These are phyloP conservation scores for Spodoptera exigua DNA, from an alignment of 2,888 invertebrate genomes.

Conservation along the genomic window DNA sequence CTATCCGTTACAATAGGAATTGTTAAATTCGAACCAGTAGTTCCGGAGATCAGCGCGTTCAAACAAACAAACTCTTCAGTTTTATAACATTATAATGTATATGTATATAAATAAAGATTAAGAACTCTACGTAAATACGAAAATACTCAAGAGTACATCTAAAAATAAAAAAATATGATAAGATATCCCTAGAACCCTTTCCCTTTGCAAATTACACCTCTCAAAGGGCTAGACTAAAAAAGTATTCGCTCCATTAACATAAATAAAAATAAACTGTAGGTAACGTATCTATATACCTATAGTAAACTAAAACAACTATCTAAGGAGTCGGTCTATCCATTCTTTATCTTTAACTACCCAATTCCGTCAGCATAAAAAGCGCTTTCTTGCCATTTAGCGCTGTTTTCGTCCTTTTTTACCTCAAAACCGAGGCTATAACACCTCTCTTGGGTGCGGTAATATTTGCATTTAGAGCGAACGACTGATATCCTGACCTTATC, in stretches of 20 bases:
- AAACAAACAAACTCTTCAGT: too few relatives aligned
- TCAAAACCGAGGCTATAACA: slow-evolving; percentile 85
- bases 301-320: slow-evolving; percentile 69
- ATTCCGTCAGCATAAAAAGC: slow-evolving; percentile 84
- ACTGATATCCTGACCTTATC: slow-evolving; percentile 88
- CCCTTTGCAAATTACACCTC: slow-evolving; percentile 38
- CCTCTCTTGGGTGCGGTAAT: slow-evolving; percentile 86
- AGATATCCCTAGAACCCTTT: slow-evolving; percentile 19
- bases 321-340: slow-evolving; percentile 77
- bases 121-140: too few relatives aligned
- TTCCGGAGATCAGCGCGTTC: too few relatives aligned
- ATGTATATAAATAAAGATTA: too few relatives aligned
- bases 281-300: slow-evolving; percentile 56
- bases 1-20: too few relatives aligned
- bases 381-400: slow-evolving; percentile 85
- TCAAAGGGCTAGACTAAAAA: slow-evolving; percentile 41
- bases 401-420: slow-evolving; percentile 86
- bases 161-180: not conserved
- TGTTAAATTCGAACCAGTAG: too few relatives aligned
- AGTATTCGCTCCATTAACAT: slow-evolving; percentile 49
- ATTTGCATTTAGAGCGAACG: slow-evolving; percentile 89
- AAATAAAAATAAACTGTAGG: slow-evolving; percentile 57
- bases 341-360: slow-evolving; percentile 84
- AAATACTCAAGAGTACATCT: too few relatives aligned
- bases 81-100: too few relatives aligned